Conservation (phyloP, 2,888 invertebrate species). For the Lochmaea crataegi region DNA sequence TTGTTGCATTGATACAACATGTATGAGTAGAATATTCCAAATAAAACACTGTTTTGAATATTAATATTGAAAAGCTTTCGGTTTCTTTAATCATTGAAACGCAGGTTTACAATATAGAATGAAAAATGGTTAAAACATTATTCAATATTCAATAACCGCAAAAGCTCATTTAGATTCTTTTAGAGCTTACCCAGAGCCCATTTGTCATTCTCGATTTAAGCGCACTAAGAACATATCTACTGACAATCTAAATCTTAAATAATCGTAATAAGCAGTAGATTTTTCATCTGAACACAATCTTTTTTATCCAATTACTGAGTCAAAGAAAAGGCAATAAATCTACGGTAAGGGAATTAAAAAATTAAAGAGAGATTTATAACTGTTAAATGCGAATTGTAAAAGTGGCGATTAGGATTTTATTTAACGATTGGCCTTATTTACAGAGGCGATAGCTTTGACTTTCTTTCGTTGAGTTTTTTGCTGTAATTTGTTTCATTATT, state of each 20-base stretch:
- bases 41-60: too few species aligned
- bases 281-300: conserved; percentile 14
- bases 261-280: conserved; percentile 6
- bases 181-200: conserved; percentile 20
- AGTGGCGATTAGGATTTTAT: too few species aligned
- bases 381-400: not conserved
- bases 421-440: too few species aligned
- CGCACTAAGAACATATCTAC: not conserved
- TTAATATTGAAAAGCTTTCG: too few species aligned
- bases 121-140: not conserved
- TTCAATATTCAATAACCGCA: not conserved
- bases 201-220: conserved; percentile 17
- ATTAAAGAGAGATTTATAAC: conserved; percentile 4
- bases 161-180: not conserved
- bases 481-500: too few species aligned
- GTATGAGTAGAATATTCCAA: too few species aligned
- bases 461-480: too few species aligned
- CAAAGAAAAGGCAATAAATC: conserved; percentile 6
- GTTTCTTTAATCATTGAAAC: too few species aligned
- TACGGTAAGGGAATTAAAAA: conserved; percentile 7
- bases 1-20: too few species aligned
- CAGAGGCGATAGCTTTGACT: too few species aligned
- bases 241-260: conserved; percentile 10
- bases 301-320: conserved; percentile 1
- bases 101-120: too few species aligned